phyloP scores from a whole-genome alignment of 2,113 vertebrate genomes.

The Nothoprocta pentlandii region DNA sequence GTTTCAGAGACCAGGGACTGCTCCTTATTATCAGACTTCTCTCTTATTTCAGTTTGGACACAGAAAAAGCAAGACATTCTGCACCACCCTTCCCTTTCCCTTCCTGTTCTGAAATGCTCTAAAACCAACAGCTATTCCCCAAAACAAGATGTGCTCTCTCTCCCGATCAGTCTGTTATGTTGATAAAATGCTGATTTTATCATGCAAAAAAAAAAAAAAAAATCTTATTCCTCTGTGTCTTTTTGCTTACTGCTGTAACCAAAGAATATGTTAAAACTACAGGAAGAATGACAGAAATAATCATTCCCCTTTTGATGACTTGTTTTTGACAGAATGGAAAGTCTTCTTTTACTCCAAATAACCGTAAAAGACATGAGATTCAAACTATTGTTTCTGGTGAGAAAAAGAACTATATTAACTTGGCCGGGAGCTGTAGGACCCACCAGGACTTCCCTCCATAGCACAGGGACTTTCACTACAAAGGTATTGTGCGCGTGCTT shows the following conservation, averaged over 20 bases:
- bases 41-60: background rate
- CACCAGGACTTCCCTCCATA: background rate
- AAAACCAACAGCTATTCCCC: background rate
- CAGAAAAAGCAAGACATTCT: background rate
- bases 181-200: background rate
- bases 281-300: slow-evolving; percentile 12
- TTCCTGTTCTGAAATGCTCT: accelerated
- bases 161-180: accelerated
- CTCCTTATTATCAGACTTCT: background rate
- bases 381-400: background rate
- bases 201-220: accelerated
- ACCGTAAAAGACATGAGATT: background rate
- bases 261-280: slow-evolving; percentile 41
- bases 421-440: background rate
- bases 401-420: background rate
- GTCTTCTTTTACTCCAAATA: background rate
- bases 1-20: background rate
- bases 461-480: background rate
- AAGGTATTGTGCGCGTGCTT: accelerated
- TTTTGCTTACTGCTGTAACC: background rate
- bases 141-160: accelerated
- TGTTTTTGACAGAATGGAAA: background rate
- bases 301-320: slow-evolving; percentile 15
- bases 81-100: background rate
- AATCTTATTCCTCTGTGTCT: background rate